A percentile compares a stretch with the other conserved stretches of the same genome.
phyloP scores from a whole-genome alignment of 2,888 invertebrate species.

The Drosophila buzzatii region DNA sequence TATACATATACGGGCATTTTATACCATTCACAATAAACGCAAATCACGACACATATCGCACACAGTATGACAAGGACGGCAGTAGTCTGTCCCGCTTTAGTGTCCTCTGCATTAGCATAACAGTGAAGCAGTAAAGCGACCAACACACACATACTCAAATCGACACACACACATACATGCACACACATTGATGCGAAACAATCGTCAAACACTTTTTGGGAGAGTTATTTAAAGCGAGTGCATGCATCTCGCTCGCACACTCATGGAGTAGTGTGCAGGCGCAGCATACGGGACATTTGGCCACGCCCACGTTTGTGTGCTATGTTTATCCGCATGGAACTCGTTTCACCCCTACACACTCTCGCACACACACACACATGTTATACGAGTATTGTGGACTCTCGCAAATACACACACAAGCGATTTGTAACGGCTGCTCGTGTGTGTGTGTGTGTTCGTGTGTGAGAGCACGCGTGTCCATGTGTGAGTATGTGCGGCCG shows the following conservation, averaged over 20 bases:
- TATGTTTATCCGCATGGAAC: constrained; percentile 44
- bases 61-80: constrained; percentile 6
- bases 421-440: constrained; percentile 39
- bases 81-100: constrained; percentile 18
- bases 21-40: constrained; percentile 16
- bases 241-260: constrained; percentile 40
- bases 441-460: constrained; percentile 20
- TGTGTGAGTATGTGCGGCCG: constrained; percentile 18
- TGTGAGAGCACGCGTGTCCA: constrained; percentile 28
- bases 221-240: constrained; percentile 51
- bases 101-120: constrained; percentile 31
- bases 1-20: background rate
- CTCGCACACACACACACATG: constrained; percentile 6
- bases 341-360: constrained; percentile 59
- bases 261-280: constrained; percentile 13
- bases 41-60: constrained; percentile 27
- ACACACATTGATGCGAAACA: constrained; percentile 26
- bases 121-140: constrained; percentile 36
- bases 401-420: constrained; percentile 20
- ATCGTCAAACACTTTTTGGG: constrained; percentile 58
- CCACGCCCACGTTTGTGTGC: constrained; percentile 57
- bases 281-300: constrained; percentile 43
- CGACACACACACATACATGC: background rate
- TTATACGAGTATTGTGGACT: constrained; percentile 32
- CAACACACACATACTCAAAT: background rate